phyloP scores from a whole-genome alignment of 2,888 invertebrate genomes.

The Gibbula magus region DNA sequence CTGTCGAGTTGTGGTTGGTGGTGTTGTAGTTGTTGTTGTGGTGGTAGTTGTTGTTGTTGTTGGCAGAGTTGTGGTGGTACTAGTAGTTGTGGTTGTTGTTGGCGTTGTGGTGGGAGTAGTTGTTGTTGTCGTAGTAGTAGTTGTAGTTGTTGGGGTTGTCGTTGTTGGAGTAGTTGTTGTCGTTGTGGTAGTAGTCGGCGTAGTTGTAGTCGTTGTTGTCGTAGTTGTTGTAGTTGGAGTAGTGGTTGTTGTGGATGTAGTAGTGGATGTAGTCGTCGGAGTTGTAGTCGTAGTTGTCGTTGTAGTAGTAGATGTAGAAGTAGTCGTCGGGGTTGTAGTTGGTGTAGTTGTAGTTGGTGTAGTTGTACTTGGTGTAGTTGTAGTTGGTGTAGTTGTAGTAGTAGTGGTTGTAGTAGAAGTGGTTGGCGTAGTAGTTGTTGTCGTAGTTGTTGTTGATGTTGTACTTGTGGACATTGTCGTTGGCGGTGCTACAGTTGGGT shows the following conservation, averaged over 20 bases:
- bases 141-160: background rate
- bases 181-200: background rate
- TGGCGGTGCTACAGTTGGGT: background rate
- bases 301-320: background rate
- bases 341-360: background rate
- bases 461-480: background rate
- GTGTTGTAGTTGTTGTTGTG: background rate
- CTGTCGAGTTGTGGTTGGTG: background rate
- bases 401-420: conserved; percentile 12
- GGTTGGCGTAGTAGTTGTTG: conserved; percentile 11
- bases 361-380: conserved; percentile 21
- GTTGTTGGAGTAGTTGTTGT: background rate
- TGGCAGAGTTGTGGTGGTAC: background rate
- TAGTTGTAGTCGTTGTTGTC: background rate
- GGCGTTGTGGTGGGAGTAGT: background rate
- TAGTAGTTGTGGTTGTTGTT: background rate
- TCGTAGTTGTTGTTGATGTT: background rate
- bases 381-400: background rate
- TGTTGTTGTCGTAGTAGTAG: background rate
- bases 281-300: background rate
- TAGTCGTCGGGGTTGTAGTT: conserved; percentile 14
- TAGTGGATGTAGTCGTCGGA: background rate
- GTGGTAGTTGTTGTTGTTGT: background rate
- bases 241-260: background rate
- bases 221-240: background rate